A percentile compares a stretch with the other conserved stretches of the same genome.
Evolutionary conservation across 2,113 vertebrate genomes (phyloP).

Genomic region (Cygnus buccinator): DNA sequence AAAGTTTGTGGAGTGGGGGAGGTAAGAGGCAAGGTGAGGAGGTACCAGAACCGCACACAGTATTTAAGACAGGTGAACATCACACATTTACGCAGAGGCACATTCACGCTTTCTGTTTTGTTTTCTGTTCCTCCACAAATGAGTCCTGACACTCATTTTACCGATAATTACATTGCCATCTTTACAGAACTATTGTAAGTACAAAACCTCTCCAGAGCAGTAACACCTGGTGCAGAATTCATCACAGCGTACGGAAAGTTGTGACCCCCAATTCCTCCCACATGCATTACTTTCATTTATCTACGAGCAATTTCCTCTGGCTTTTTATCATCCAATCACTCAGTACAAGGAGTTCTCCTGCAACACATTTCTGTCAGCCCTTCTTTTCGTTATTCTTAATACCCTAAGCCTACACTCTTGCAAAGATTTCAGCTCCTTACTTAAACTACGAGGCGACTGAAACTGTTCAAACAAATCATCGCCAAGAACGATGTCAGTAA

Average conservation of each 20-base stretch:
- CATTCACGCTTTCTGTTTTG: neutral
- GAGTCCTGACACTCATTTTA: neutral
- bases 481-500: neutral
- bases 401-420: neutral
- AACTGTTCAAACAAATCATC: neutral
- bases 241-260: fast-evolving
- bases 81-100: neutral
- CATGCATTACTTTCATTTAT: neutral
- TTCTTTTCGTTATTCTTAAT: neutral
- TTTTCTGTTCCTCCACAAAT: neutral
- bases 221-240: neutral
- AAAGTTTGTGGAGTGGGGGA: neutral
- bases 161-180: neutral
- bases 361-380: neutral
- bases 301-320: constrained; percentile 43
- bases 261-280: neutral
- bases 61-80: neutral
- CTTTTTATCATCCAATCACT: constrained; percentile 39
- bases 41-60: neutral
- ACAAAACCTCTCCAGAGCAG: neutral
- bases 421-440: neutral
- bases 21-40: neutral
- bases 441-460: neutral
- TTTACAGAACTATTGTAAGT: neutral
- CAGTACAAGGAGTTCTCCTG: neutral